Percentiles rank a stretch among this genome's conserved stretches.
phyloP scores from a whole-genome alignment of 2,113 vertebrate species.

The Cottus gobio region DNA sequence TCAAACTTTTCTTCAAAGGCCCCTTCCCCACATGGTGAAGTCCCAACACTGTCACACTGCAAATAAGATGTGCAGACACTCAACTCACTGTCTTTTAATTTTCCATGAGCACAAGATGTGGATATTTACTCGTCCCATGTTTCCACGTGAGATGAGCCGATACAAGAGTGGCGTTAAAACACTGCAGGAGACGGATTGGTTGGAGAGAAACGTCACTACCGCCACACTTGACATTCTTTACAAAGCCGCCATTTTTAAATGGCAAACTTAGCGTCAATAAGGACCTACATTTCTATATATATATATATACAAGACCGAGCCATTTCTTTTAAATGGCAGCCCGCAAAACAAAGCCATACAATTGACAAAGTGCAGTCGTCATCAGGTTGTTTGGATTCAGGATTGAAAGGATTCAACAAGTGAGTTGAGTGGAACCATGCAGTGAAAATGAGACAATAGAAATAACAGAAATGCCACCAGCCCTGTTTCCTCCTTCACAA shows the following conservation, averaged over 20 bases:
- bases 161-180: neutral
- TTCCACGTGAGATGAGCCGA: neutral
- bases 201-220: neutral
- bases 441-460: neutral
- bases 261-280: neutral
- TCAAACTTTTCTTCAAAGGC: too few relatives aligned
- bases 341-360: too few relatives aligned
- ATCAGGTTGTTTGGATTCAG: neutral
- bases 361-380: neutral
- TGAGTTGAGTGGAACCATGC: neutral
- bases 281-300: neutral
- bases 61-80: neutral
- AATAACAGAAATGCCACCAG: neutral
- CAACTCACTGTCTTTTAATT: neutral
- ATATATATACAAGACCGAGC: neutral
- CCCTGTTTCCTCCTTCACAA: neutral
- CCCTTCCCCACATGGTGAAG: too few relatives aligned
- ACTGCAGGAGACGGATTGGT: neutral
- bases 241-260: neutral
- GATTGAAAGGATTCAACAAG: neutral
- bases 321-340: too few relatives aligned
- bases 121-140: neutral
- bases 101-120: neutral
- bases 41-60: neutral
- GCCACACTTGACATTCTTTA: neutral